Percentiles rank a stretch among this genome's conserved stretches.
Conservation (phyloP, 53 echinoderm and acorn worm genomes). For the Actinopyga echinites region DNA sequence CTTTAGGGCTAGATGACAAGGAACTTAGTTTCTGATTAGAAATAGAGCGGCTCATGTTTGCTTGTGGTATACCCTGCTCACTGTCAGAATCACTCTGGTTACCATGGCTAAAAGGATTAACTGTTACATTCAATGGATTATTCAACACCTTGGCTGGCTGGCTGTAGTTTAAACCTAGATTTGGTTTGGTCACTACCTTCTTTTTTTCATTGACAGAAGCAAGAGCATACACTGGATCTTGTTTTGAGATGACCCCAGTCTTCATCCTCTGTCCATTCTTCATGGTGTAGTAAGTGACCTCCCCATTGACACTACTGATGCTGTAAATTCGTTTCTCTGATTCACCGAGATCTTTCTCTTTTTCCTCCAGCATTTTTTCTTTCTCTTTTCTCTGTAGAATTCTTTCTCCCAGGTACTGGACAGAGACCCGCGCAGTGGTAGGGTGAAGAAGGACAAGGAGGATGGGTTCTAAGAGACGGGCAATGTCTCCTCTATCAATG, state of each 20-base stretch:
- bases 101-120: slow-evolving; percentile 90
- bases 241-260: slow-evolving; percentile 71
- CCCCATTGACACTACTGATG: slow-evolving; percentile 86
- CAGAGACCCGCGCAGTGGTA: slow-evolving; percentile 86
- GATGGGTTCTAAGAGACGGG: slow-evolving; percentile 92
- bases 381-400: slow-evolving; percentile 50
- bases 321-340: slow-evolving; percentile 91
- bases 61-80: slow-evolving; percentile 39
- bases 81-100: slow-evolving; percentile 92
- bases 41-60: slow-evolving; percentile 30
- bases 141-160: slow-evolving; percentile 78
- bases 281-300: slow-evolving; percentile 86
- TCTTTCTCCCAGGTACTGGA: slow-evolving; percentile 81
- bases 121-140: slow-evolving; percentile 89
- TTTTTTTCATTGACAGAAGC: slow-evolving; percentile 90
- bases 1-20: slow-evolving; percentile 49
- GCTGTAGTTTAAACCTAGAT: slow-evolving; percentile 74
- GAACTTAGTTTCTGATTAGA: slow-evolving; percentile 42
- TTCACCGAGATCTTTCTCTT: slow-evolving; percentile 57
- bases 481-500: slow-evolving; percentile 94
- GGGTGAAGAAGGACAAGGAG: slow-evolving; percentile 93
- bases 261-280: slow-evolving; percentile 86
- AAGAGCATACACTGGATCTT: slow-evolving; percentile 89
- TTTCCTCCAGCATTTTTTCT: slow-evolving; percentile 60
- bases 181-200: slow-evolving; percentile 85